phyloP scores from a whole-genome alignment of 2,113 vertebrate genomes.

The Actenoides lindsayi region DNA sequence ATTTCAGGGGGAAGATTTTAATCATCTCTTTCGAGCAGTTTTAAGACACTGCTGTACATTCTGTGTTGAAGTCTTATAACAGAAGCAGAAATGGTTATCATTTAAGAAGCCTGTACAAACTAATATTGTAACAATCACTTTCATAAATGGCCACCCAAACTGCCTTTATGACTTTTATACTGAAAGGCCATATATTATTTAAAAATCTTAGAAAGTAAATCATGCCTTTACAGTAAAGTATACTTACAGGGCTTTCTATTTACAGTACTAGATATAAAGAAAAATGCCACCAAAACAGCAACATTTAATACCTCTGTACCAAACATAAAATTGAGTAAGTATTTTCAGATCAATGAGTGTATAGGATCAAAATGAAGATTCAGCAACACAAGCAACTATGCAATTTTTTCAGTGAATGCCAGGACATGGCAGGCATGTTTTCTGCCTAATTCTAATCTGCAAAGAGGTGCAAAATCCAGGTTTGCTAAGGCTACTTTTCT shows the following conservation, averaged over 20 bases:
- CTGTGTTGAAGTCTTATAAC: not conserved
- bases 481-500: not conserved
- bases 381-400: not conserved
- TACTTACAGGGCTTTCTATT: not conserved
- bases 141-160: not conserved
- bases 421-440: not conserved
- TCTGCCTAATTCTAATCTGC: not conserved
- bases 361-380: not conserved
- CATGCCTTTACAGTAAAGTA: not conserved
- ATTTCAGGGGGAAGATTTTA: not conserved
- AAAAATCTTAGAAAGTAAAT: not conserved
- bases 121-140: not conserved
- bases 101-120: not conserved
- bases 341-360: not conserved
- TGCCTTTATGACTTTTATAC: not conserved
- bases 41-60: not conserved
- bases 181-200: not conserved
- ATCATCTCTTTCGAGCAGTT: not conserved
- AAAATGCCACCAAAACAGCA: not conserved
- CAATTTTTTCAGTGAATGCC: not conserved
- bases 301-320: not conserved
- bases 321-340: not conserved
- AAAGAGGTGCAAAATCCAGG: not conserved
- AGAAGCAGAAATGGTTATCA: not conserved
- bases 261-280: not conserved